Conservation (phyloP, 2,113 vertebrate species). For the Casuarius casuarius region DNA sequence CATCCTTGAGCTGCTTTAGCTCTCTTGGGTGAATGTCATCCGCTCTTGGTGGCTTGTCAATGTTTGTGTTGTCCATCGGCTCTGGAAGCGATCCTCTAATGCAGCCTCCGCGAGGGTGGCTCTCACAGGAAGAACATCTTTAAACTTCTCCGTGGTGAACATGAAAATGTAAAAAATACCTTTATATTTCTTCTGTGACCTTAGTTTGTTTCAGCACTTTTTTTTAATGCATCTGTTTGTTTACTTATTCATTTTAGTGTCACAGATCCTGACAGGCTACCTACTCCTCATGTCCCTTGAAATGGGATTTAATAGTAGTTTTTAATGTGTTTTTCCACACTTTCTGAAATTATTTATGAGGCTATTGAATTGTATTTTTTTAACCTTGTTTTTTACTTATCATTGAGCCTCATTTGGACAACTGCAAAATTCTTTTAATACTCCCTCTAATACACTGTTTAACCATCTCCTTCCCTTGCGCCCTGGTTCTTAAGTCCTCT, state of each 20-base stretch:
- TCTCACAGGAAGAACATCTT: neutral
- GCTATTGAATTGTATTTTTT: neutral
- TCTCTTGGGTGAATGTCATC: neutral
- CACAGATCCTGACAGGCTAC: neutral
- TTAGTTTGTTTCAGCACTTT: neutral
- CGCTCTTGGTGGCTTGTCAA: neutral
- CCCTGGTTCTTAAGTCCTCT: neutral
- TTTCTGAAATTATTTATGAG: neutral
- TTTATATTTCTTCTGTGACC: neutral
- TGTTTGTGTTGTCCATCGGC: neutral
- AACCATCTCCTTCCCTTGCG: neutral
- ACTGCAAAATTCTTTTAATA: neutral
- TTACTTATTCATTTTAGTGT: neutral
- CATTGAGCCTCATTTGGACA: conserved; percentile 9
- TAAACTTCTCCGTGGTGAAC: neutral
- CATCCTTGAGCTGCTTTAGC: neutral
- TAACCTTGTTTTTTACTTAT: neutral
- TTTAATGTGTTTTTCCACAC: neutral
- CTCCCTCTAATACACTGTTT: neutral
- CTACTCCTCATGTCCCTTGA: neutral
- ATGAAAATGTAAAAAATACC: neutral
- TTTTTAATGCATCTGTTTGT: neutral
- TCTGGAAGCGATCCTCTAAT: neutral
- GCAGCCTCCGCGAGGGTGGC: neutral
- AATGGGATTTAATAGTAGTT: neutral